Evolutionary conservation across 2,888 invertebrate species (phyloP).

Genomic region (Pyrochroa serraticornis): DNA sequence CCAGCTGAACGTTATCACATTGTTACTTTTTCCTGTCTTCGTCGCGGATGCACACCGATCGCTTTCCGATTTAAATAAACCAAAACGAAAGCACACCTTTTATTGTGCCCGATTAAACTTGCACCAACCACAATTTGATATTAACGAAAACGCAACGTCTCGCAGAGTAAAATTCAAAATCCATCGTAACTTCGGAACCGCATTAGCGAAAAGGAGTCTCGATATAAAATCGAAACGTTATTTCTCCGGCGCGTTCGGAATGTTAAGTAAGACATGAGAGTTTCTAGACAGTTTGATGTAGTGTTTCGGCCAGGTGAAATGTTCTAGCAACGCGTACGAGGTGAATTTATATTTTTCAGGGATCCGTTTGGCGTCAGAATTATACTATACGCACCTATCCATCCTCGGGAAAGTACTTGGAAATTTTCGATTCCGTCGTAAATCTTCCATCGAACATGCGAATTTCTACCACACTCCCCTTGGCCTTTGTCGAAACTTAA

Average conservation of each 20-base stretch:
- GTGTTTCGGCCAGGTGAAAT: conserved; percentile 45
- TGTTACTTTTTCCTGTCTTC: too few species aligned
- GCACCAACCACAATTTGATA: too few species aligned
- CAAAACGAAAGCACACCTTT: too few species aligned
- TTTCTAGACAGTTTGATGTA: conserved; percentile 50
- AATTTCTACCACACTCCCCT: background rate
- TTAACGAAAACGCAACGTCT: conserved; percentile 6
- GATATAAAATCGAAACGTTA: conserved; percentile 32
- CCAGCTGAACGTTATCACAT: too few species aligned
- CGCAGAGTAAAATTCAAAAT: conserved; percentile 24
- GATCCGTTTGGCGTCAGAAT: conserved; percentile 41
- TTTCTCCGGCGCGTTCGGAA: conserved; percentile 38
- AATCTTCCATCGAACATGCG: conserved; percentile 2
- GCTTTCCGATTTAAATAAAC: too few species aligned
- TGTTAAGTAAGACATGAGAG: conserved; percentile 46
- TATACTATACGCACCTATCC: conserved; percentile 36
- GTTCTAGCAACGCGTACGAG: conserved; percentile 31
- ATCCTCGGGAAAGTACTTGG: conserved; percentile 5
- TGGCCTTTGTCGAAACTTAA: conserved; percentile 1
- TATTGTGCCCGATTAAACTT: too few species aligned
- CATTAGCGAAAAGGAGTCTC: conserved; percentile 23
- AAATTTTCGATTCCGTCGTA: conserved; percentile 9
- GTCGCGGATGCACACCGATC: too few species aligned
- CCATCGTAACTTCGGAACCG: conserved; percentile 20
- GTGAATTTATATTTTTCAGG: conserved; percentile 46